phyloP scores from a whole-genome alignment of 2,888 invertebrate species.

The Polyploca ridens region DNA sequence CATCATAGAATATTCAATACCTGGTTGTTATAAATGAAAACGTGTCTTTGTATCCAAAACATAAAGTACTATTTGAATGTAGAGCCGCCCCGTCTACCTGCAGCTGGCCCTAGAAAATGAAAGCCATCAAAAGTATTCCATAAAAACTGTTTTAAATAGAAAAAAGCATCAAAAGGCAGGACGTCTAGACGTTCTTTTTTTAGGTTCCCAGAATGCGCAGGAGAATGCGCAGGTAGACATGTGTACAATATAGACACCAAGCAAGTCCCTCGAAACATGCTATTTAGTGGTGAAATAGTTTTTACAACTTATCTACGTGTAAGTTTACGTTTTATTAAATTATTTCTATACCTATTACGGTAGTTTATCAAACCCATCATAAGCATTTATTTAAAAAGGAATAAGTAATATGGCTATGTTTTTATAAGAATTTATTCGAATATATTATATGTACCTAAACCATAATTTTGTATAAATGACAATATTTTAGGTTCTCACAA shows the following conservation, averaged over 20 bases:
- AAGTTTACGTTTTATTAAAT: background rate
- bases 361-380: too few species aligned
- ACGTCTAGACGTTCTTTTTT: slow-evolving; percentile 78
- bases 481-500: background rate
- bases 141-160: slow-evolving; percentile 76
- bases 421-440: too few species aligned
- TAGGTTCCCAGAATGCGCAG: slow-evolving; percentile 71
- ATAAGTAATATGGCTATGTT: too few species aligned
- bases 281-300: background rate
- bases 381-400: too few species aligned
- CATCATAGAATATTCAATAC: slow-evolving; percentile 4
- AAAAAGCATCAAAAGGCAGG: slow-evolving; percentile 75
- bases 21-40: slow-evolving; percentile 42
- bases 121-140: slow-evolving; percentile 64
- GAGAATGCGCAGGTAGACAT: slow-evolving; percentile 77
- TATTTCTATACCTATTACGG: too few species aligned
- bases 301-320: too few species aligned
- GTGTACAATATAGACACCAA: slow-evolving; percentile 41
- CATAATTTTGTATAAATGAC: background rate
- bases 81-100: slow-evolving; percentile 66
- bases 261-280: slow-evolving; percentile 11
- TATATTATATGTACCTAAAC: too few species aligned
- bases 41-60: slow-evolving; percentile 55
- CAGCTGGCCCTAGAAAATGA: slow-evolving; percentile 73
- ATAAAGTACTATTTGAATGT: slow-evolving; percentile 64